Evolutionary conservation across 2,797 vertebrate species (phyloP).

Genomic region (Huso huso): DNA sequence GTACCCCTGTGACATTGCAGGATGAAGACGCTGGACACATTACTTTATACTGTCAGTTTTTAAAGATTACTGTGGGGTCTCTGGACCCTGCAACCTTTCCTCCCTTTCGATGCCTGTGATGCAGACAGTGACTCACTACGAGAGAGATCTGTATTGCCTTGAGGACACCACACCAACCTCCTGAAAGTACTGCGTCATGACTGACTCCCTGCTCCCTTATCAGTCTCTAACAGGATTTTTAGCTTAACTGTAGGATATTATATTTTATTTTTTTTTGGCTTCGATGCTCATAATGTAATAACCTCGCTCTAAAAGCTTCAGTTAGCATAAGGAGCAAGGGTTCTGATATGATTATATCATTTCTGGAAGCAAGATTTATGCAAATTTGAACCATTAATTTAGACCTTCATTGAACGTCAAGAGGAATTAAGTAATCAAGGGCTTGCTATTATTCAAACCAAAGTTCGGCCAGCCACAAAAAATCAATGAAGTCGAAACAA

Average conservation of each 20-base stretch:
- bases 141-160: no score
- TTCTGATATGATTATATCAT: constrained; percentile 14
- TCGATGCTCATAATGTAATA: background rate
- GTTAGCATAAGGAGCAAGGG: constrained; percentile 1
- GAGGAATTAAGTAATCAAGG: constrained; percentile 13
- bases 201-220: background rate
- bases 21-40: no score
- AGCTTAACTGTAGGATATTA: background rate
- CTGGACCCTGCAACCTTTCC: background rate
- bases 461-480: constrained; percentile 14
- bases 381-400: constrained; percentile 5
- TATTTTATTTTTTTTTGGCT: background rate
- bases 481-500: constrained; percentile 3
- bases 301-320: constrained; percentile 10
- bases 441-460: constrained; percentile 14
- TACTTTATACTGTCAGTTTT: no score
- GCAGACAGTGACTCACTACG: no score
- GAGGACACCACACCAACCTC: background rate
- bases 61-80: no score
- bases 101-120: background rate
- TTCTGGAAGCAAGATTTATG: constrained; percentile 12
- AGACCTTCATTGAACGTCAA: constrained; percentile 5
- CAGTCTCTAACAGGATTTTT: background rate
- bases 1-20: no score
- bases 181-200: background rate